Base-by-base conservation (phyloP, 2,888 invertebrate species). In the Drosophila siamana region DNA sequence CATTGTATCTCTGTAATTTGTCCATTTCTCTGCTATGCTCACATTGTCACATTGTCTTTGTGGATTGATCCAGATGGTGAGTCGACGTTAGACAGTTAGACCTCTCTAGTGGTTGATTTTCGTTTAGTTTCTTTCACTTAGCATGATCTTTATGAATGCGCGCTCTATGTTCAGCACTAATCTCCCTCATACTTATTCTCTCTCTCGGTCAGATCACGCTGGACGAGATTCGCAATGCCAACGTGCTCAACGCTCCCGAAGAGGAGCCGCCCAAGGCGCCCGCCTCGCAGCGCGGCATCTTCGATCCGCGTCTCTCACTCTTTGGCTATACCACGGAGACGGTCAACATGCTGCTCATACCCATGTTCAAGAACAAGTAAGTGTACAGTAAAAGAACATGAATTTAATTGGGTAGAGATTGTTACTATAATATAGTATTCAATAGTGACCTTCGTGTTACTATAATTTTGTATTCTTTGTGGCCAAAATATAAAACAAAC, bases 311-410 rank as follows among this genome's bases (percentile, higher is more conserved):
- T 33, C 94, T 99, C 40, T 95, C 97, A 1, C 94, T 99, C 69
- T 99, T 96, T 91, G 97, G 97, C 50, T 99, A 98, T 93, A 98
- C 98, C 0, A 95, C 97, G 33, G 99, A 99, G 93, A 97, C 98
- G 0, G 96, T 99, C 90, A 96, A 97, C 89, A 95, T 99, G 94
- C 94, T 99, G 16, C 93, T 99, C 36, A 92, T 99, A 59, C 99
- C 99, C 0, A 99, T 99, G 99, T 96, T 99, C 79, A 95, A 96
- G 90, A 97, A 97, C 89, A 97, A 97, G 98, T 98, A 92, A 93
- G n/a, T n/a, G n/a, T n/a, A n/a, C n/a, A n/a, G n/a, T n/a, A n/a
- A n/a, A n/a, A n/a, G n/a, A n/a, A n/a, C n/a, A n/a, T n/a, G n/a
- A n/a, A n/a, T n/a, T n/a, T n/a, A n/a, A n/a, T n/a, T n/a, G n/a